These are phyloP conservation scores for Luscinia luscinia DNA, from an alignment of 2,797 vertebrate genomes.

Conservation along the genomic window DNA sequence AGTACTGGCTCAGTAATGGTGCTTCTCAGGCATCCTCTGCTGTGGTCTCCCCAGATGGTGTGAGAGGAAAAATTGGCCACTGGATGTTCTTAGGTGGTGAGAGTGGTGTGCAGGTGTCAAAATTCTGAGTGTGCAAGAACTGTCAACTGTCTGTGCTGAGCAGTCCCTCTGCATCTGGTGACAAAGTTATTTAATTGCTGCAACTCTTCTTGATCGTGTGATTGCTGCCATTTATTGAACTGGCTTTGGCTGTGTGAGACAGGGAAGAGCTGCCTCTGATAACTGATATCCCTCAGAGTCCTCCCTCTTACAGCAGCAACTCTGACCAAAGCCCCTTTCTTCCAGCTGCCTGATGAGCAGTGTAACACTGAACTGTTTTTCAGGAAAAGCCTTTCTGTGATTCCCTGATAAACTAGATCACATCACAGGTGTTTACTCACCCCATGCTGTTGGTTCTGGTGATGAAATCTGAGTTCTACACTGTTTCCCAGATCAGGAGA, in stretches of 20 bases:
- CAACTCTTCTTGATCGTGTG: not conserved
- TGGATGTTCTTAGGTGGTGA: not conserved
- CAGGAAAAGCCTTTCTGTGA: not conserved
- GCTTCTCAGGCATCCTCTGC: not conserved
- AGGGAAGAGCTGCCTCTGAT: not conserved
- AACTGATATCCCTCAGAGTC: not conserved
- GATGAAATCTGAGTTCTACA: not conserved
- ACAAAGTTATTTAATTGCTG: not conserved
- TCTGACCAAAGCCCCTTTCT: not conserved
- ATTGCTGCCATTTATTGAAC: not conserved
- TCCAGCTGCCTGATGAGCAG: not conserved
- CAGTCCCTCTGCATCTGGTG: not conserved
- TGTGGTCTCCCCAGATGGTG: not conserved
- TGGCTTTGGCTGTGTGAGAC: not conserved
- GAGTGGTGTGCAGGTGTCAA: not conserved
- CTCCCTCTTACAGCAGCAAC: not conserved
- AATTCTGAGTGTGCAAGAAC: not conserved
- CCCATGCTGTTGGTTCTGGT: not conserved
- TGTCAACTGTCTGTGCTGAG: not conserved
- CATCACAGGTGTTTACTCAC: not conserved
- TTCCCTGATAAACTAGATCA: not conserved
- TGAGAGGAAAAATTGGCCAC: not conserved
- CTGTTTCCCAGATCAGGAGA: not conserved
- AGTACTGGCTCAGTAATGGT: not conserved
- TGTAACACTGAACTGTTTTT: not conserved